These are phyloP conservation scores for Dasypolia templi DNA, from an alignment of 2,888 invertebrate genomes.

Conservation along the genomic window DNA sequence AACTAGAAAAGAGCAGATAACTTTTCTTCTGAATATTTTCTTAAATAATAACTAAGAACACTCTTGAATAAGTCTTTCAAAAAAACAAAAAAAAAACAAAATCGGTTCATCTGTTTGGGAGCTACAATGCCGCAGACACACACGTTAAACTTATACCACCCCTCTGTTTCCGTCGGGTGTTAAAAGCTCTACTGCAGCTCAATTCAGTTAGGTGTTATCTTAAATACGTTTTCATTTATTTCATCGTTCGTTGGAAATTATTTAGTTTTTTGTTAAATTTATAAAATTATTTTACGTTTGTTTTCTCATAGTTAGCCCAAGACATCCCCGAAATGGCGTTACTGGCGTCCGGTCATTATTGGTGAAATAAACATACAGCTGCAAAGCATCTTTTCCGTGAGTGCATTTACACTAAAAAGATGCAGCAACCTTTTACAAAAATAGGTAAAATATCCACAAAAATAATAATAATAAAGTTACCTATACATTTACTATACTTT, in stretches of 20 bases:
- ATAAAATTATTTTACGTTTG: not conserved
- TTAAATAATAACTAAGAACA: too few species aligned
- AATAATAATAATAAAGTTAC: slow-evolving; percentile 40
- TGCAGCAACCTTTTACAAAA: not conserved
- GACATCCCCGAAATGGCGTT: not conserved
- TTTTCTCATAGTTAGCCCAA: not conserved
- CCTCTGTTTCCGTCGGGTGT: too few species aligned
- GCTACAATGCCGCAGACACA: too few species aligned
- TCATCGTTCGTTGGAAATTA: not conserved
- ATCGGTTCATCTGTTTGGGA: too few species aligned
- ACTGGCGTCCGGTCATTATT: not conserved
- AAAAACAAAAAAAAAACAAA: too few species aligned
- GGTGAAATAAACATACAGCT: not conserved
- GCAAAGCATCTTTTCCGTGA: not conserved
- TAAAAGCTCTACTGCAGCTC: not conserved
- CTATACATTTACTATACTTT: slow-evolving; percentile 28
- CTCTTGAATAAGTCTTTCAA: too few species aligned
- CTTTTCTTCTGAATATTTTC: too few species aligned
- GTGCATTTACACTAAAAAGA: not conserved
- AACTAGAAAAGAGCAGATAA: too few species aligned
- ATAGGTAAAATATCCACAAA: not conserved
- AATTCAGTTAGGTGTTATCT: too few species aligned
- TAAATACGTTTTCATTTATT: not conserved
- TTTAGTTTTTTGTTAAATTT: too few species aligned
- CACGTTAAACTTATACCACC: too few species aligned